phyloP scores from a whole-genome alignment of 2,797 vertebrate genomes.

The Crenichthys baileyi region DNA sequence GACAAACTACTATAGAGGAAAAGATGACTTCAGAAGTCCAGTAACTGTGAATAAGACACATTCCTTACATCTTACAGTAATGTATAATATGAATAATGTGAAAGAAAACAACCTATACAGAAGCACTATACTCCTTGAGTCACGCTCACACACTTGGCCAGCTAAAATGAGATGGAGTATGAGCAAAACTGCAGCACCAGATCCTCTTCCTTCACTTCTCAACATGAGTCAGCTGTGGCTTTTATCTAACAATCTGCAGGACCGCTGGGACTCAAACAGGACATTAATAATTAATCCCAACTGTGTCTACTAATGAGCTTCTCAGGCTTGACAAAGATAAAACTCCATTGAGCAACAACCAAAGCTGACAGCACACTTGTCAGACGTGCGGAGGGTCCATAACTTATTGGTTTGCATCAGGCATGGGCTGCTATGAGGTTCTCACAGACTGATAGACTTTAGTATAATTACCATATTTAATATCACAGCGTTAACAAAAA shows the following conservation, averaged over 20 bases:
- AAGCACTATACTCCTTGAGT: constrained; percentile 5
- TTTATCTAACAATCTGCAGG: constrained; percentile 46
- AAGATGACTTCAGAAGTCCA: constrained; percentile 39
- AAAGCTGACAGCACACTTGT: constrained; percentile 10
- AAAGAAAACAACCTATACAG: constrained; percentile 9
- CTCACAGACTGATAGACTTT: neutral
- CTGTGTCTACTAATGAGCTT: constrained; percentile 48
- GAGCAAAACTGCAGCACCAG: constrained; percentile 20
- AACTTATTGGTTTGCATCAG: neutral
- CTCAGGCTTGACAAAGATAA: constrained; percentile 29
- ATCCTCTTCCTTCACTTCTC: constrained; percentile 18
- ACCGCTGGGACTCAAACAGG: constrained; percentile 43
- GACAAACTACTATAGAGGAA: constrained; percentile 7
- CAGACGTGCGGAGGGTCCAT: constrained; percentile 1
- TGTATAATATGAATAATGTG: neutral
- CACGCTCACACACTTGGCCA: neutral
- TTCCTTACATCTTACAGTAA: constrained; percentile 12
- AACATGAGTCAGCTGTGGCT: constrained; percentile 52
- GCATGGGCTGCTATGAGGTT: neutral
- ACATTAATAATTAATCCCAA: constrained; percentile 69
- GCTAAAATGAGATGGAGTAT: constrained; percentile 17
- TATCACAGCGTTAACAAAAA: neutral
- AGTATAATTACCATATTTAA: neutral
- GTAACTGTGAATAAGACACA: constrained; percentile 38
- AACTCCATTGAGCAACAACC: constrained; percentile 24